These are phyloP conservation scores for Tetragnatha versicolor DNA, from an alignment of 1,140 invertebrate species.

Conservation along the genomic window DNA sequence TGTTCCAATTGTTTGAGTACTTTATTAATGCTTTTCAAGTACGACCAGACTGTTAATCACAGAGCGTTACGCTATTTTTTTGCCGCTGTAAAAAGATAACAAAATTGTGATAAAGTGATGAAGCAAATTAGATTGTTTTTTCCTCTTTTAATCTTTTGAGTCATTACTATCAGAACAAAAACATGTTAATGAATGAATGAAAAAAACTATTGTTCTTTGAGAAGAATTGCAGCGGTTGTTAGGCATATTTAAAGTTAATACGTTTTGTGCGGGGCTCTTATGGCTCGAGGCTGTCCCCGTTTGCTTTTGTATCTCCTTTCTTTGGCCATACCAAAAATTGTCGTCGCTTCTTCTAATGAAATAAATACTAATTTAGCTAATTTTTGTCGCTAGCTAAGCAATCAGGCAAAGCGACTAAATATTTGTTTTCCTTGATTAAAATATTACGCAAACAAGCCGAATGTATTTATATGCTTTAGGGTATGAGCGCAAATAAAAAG, in stretches of 20 bases:
- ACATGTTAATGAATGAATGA: slow-evolving; percentile 43
- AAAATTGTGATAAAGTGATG: slow-evolving; percentile 45
- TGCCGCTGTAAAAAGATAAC: slow-evolving; percentile 23
- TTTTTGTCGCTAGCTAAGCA: slow-evolving; percentile 52
- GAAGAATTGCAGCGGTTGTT: slow-evolving; percentile 49
- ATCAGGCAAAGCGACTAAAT: slow-evolving; percentile 51
- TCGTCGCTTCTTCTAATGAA: slow-evolving; percentile 55
- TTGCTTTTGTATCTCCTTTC: slow-evolving; percentile 48
- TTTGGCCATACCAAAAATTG: slow-evolving; percentile 34
- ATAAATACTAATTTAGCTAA: slow-evolving; percentile 56
- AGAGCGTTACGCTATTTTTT: background rate
- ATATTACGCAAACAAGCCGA: slow-evolving; percentile 53
- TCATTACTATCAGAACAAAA: slow-evolving; percentile 52
- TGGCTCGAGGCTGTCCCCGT: slow-evolving; percentile 23
- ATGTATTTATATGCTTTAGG: slow-evolving; percentile 54
- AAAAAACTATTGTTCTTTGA: slow-evolving; percentile 48
- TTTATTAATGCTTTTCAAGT: slow-evolving; percentile 43
- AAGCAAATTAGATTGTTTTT: slow-evolving; percentile 46
- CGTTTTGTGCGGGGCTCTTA: slow-evolving; percentile 42
- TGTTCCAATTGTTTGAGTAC: slow-evolving; percentile 29
- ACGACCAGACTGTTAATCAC: slow-evolving; percentile 8
- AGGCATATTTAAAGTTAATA: slow-evolving; percentile 54
- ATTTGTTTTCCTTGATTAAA: slow-evolving; percentile 55
- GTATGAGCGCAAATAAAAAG: slow-evolving; percentile 49
- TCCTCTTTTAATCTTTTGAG: slow-evolving; percentile 46